A percentile compares a stretch with the other conserved stretches of the same genome.
These are phyloP conservation scores for Thaleichthys pacificus DNA, from an alignment of 2,797 vertebrate species.

Conservation along the genomic window DNA sequence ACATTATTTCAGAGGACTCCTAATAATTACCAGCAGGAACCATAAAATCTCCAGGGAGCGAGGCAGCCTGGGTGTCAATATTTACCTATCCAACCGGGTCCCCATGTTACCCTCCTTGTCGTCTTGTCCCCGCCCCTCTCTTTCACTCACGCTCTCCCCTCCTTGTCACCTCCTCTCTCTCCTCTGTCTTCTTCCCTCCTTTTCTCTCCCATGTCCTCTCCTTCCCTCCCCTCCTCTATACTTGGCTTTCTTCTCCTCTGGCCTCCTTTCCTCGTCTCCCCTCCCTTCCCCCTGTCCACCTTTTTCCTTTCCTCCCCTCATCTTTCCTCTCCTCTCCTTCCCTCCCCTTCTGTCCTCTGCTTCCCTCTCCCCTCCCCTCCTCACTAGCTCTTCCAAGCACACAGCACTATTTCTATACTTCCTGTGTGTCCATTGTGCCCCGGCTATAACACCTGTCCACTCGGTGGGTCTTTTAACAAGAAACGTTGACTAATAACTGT, in stretches of 20 bases:
- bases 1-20: constrained; percentile 45
- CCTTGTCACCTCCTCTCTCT: neutral
- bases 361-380: too few species aligned
- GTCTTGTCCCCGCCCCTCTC: neutral
- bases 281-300: too few species aligned
- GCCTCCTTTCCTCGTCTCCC: neutral
- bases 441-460: too few species aligned
- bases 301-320: too few species aligned
- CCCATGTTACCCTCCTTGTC: neutral
- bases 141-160: neutral
- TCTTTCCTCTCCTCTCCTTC: too few species aligned
- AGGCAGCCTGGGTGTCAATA: constrained; percentile 48
- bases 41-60: constrained; percentile 46
- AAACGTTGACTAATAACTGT: neutral
- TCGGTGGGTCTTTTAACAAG: neutral
- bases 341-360: too few species aligned
- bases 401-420: too few species aligned
- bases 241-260: neutral
- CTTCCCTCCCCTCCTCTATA: neutral
- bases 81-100: constrained; percentile 36
- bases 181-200: neutral
- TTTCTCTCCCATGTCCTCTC: neutral
- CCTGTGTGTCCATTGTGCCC: too few species aligned
- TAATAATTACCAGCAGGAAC: constrained; percentile 55
- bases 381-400: too few species aligned